phyloP scores from a whole-genome alignment of 2,113 vertebrate species.

The Carassius carassius region DNA sequence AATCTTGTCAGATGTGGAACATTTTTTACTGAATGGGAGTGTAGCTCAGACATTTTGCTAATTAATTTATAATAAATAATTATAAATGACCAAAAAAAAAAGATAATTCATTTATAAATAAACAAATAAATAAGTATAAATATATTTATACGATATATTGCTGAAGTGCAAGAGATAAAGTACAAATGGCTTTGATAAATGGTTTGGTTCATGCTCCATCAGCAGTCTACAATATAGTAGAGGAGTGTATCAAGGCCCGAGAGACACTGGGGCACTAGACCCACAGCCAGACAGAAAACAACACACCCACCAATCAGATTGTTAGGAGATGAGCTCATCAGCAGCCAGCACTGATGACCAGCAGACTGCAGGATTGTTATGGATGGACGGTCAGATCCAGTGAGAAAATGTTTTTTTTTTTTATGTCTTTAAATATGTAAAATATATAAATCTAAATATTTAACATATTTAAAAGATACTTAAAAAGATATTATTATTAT shows the following conservation, averaged over 20 bases:
- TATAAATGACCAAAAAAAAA: too few species aligned
- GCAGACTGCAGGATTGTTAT: not conserved
- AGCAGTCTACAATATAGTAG: not conserved
- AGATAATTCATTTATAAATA: not conserved
- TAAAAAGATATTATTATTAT: too few species aligned
- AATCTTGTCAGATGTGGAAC: not conserved
- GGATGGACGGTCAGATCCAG: not conserved
- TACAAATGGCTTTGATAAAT: not conserved
- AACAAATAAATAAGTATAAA: not conserved
- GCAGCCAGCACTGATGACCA: not conserved
- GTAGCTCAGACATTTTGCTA: not conserved
- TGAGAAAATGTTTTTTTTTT: too few species aligned
- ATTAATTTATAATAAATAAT: not conserved
- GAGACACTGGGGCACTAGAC: not conserved
- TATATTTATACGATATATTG: not conserved
- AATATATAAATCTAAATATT: too few species aligned
- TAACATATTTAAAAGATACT: too few species aligned
- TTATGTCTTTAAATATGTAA: too few species aligned
- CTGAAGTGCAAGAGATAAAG: not conserved
- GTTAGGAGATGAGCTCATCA: slow-evolving; percentile 30
- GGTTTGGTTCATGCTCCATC: not conserved
- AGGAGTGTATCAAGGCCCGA: not conserved
- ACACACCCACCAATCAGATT: slow-evolving; percentile 10
- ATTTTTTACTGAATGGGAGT: not conserved
- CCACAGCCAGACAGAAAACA: not conserved